Conservation (phyloP, 2,888 invertebrate species). For the Polia nebulosa region DNA sequence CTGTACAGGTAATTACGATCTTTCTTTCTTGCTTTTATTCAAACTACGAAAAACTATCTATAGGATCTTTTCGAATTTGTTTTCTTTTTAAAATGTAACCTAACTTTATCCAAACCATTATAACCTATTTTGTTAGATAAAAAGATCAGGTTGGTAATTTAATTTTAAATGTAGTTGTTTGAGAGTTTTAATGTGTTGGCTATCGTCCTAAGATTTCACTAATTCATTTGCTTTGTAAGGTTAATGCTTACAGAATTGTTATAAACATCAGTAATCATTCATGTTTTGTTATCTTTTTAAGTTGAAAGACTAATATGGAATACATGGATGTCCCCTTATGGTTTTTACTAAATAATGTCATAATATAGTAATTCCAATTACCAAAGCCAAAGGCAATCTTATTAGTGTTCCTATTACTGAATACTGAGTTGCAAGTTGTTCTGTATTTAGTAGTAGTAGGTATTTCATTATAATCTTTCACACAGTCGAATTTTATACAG, state of each 20-base stretch:
- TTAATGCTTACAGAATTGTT: background rate
- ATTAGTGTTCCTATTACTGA: background rate
- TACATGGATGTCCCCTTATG: too few species aligned
- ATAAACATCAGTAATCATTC: background rate
- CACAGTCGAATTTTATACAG: background rate
- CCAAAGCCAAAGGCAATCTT: background rate
- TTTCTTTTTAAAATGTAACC: slow-evolving; percentile 17
- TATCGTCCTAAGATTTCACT: background rate
- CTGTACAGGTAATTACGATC: slow-evolving; percentile 94
- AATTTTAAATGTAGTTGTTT: too few species aligned
- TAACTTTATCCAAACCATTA: background rate
- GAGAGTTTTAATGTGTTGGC: background rate
- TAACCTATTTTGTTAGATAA: slow-evolving; percentile 3
- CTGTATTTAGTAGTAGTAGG: too few species aligned
- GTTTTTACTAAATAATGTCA: too few species aligned
- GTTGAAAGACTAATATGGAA: too few species aligned
- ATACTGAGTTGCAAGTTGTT: too few species aligned
- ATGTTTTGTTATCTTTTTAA: background rate
- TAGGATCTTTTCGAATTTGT: background rate
- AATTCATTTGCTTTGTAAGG: background rate
- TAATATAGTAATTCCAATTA: too few species aligned
- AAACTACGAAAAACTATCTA: background rate
- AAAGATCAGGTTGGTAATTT: background rate
- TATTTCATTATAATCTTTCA: background rate
- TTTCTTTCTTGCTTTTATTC: too few species aligned